Percentiles rank a stretch among this genome's conserved stretches.
Evolutionary conservation across 2,888 invertebrate genomes (phyloP).

Genomic region (Platerodrilus igneus): DNA sequence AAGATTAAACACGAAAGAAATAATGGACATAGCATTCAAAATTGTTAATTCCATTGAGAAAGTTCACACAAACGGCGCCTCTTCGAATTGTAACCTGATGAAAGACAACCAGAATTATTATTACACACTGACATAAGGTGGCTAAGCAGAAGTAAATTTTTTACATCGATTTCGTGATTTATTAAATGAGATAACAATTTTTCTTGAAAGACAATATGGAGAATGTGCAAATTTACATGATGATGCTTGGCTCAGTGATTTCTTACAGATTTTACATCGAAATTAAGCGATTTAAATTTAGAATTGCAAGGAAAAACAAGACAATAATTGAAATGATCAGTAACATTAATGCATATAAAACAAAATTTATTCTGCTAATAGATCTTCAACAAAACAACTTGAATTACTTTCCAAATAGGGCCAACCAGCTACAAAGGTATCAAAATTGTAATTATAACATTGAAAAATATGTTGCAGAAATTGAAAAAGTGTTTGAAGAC

Average conservation of each 20-base stretch:
- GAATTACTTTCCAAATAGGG: conserved; percentile 21
- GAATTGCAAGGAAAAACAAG: conserved; percentile 23
- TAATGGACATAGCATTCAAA: conserved; percentile 11
- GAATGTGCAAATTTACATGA: conserved; percentile 6
- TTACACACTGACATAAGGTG: conserved; percentile 17
- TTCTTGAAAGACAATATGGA: conserved; percentile 9
- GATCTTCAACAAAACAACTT: conserved; percentile 20
- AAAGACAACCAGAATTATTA: conserved; percentile 8
- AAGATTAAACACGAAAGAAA: conserved; percentile 2
- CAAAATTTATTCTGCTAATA: conserved; percentile 12
- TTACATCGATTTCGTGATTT: conserved; percentile 15
- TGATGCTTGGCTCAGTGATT: conserved; percentile 16
- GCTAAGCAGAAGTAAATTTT: conserved; percentile 14
- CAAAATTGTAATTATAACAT: conserved; percentile 18
- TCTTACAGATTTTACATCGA: conserved; percentile 18
- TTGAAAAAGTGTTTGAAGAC: conserved; percentile 18
- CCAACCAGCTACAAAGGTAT: conserved; percentile 14
- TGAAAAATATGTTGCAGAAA: conserved; percentile 18
- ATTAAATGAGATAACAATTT: conserved; percentile 11
- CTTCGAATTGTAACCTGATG: conserved; percentile 13
- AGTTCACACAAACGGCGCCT: conserved; percentile 5
- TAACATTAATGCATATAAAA: conserved; percentile 12
- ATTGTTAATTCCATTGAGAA: conserved; percentile 19
- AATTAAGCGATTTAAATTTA: conserved; percentile 23
- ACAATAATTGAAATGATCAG: conserved; percentile 22